phyloP scores from a whole-genome alignment of 2,888 invertebrate species.

The Caenorhabditis macrosperma region DNA sequence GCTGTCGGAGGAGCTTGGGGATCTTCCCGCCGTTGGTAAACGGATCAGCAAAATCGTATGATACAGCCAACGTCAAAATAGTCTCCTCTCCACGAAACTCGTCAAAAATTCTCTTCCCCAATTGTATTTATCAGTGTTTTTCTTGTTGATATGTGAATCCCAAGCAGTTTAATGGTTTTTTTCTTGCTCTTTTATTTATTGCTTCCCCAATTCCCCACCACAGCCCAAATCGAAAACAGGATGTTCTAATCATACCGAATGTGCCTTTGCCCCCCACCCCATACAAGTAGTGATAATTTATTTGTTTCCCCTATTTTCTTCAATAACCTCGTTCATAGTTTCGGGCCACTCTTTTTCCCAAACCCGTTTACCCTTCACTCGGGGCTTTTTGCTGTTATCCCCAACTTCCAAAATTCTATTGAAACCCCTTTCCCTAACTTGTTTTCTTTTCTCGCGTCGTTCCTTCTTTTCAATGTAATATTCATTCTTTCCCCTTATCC shows the following conservation, averaged over 20 bases:
- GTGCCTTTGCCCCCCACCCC: constrained; percentile 4
- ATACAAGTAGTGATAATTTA: constrained; percentile 45
- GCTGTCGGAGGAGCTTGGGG: constrained; percentile 70
- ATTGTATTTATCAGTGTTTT: constrained; percentile 24
- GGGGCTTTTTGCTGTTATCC: neutral
- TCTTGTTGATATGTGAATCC: constrained; percentile 11
- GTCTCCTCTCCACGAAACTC: neutral
- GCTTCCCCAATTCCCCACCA: neutral
- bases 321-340: neutral
- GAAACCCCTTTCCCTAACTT: neutral
- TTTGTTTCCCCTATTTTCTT: neutral
- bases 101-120: neutral
- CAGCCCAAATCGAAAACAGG: neutral
- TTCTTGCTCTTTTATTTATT: constrained; percentile 27
- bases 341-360: neutral
- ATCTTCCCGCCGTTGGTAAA: constrained; percentile 68
- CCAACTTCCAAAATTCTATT: neutral
- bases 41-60: neutral
- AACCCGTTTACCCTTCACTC: constrained; percentile 28
- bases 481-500: constrained; percentile 6
- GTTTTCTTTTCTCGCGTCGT: constrained; percentile 1
- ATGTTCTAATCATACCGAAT: neutral
- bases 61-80: constrained; percentile 46
- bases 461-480: constrained; percentile 40
- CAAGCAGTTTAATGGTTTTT: constrained; percentile 1